Evolutionary conservation across 2,113 vertebrate species (phyloP), one percentile per base, ranked within the genome.

Genomic region (Lophius piscatorius): DNA sequence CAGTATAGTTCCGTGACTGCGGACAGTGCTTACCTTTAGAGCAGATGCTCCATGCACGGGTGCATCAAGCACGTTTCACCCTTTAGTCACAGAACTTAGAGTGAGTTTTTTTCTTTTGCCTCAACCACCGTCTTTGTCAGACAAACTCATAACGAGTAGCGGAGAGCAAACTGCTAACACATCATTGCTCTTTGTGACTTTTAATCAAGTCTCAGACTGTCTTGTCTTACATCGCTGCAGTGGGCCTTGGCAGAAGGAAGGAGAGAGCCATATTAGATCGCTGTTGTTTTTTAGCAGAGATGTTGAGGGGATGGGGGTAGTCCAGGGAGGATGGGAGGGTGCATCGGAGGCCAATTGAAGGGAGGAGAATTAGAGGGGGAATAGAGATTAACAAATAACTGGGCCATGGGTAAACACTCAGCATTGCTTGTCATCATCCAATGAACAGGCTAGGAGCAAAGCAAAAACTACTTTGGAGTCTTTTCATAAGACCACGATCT

Each of bases 371-470:
- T 17, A 22, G 31, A 9, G 29, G 39, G 23, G 52, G 23, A 44
- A 44, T 41, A 5, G 17, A 71, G 86, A 86, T 87, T 88, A 85
- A 74, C 75, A 87, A 88, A 87, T 87, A 90, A 87, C 85, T 90
- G 87, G 88, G 88, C 83, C 87, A 88, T 84, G 84, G 83, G 88
- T 87, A 87, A 86, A 87, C 81, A 84, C 78, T 71, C 74, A 74
- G 70, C 68, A 52, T 54, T 70, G 64, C 70, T 55, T 9, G 59
- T 46, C 62, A 57, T 73, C 76, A 57, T 83, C 84, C 88, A 90
- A 76, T 85, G 74, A 79, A 57, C 69, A 50, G 24, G 70, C 79
- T 64, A 21, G 22, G 49, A 66, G 70, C 78, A 81, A 64, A n/a
- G n/a, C n/a, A n/a, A 83, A 64, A 78, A 83, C 73, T 76, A 66